phyloP scores from a whole-genome alignment of 2,113 vertebrate genomes.

The Mesembrinibis cayennensis region DNA sequence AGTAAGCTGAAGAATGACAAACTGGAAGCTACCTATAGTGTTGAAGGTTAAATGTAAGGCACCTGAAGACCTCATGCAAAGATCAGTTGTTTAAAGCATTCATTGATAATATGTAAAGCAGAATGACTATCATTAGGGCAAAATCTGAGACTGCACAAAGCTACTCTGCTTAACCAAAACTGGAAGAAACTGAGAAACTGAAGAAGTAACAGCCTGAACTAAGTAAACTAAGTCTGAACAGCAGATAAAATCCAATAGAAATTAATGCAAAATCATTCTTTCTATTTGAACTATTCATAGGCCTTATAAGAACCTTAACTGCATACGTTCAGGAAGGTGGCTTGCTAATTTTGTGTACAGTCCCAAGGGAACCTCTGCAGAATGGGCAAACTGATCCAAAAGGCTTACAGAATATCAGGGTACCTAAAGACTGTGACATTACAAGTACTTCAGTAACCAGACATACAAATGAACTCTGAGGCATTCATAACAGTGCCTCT shows the following conservation, averaged over 20 bases:
- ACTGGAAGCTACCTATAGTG: background rate
- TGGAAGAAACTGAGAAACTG: background rate
- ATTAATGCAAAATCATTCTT: background rate
- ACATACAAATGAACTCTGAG: background rate
- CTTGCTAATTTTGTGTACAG: background rate
- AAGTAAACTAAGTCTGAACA: background rate
- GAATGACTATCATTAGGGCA: background rate
- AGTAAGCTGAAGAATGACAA: background rate
- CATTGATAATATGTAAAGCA: background rate
- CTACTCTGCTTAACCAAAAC: background rate
- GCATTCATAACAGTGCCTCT: background rate
- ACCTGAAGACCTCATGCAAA: background rate
- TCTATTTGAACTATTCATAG: background rate
- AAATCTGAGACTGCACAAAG: background rate
- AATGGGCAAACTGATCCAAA: background rate
- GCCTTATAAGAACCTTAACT: background rate
- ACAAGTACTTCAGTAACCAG: background rate
- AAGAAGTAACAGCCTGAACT: background rate
- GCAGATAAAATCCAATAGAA: background rate
- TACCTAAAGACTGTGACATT: background rate
- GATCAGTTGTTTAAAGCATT: background rate
- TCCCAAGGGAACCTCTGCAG: background rate
- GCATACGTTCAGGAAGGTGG: background rate
- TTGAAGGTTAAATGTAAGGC: background rate
- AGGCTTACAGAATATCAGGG: background rate